Conservation (phyloP, 2,113 vertebrate species). For the Trichechus manatus region DNA sequence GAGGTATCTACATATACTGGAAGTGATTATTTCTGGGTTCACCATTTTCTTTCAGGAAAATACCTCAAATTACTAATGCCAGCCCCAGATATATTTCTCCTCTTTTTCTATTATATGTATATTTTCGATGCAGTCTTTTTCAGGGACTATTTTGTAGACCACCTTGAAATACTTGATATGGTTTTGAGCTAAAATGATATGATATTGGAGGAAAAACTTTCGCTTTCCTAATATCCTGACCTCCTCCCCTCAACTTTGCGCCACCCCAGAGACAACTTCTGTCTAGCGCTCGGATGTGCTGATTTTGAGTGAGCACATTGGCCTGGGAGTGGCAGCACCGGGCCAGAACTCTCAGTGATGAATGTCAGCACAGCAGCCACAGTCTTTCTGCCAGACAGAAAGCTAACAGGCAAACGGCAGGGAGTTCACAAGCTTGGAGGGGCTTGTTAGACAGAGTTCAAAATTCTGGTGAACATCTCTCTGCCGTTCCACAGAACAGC, state of each 20-base stretch:
- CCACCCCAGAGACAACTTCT: constrained; percentile 64
- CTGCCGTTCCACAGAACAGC: constrained; percentile 74
- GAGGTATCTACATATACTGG: background rate
- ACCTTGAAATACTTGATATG: constrained; percentile 14
- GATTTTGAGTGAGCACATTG: constrained; percentile 27
- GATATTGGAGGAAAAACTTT: background rate
- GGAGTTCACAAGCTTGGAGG: constrained; percentile 82
- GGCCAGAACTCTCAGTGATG: constrained; percentile 73
- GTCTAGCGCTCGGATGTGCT: background rate
- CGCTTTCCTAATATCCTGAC: constrained; percentile 23
- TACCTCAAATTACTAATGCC: background rate
- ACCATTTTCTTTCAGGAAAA: background rate
- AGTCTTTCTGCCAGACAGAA: constrained; percentile 79
- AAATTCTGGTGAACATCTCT: constrained; percentile 77
- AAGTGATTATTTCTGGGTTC: background rate
- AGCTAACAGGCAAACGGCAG: constrained; percentile 83
- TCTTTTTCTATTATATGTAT: background rate
- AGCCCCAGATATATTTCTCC: background rate
- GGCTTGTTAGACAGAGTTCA: constrained; percentile 79
- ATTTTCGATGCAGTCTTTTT: background rate
- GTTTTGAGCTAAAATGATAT: background rate
- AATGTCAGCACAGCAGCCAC: constrained; percentile 82
- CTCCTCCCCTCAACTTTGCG: background rate
- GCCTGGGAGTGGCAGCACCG: constrained; percentile 71
- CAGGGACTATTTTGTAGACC: background rate